Conservation (phyloP, 2,113 vertebrate genomes). For the Montifringilla adamsi region DNA sequence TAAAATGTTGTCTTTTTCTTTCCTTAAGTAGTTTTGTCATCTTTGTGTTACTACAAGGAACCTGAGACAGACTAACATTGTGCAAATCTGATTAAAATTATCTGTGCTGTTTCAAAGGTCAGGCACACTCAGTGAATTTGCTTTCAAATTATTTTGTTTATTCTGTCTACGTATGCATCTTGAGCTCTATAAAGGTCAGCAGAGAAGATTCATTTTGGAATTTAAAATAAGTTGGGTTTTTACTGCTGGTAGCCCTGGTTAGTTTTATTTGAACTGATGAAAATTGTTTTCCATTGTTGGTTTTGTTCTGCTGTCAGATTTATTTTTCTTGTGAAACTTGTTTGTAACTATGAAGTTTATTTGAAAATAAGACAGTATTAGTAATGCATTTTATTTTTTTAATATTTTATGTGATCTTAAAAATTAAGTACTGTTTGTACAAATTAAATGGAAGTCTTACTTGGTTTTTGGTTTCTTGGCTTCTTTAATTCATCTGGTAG, state of each 20-base stretch:
- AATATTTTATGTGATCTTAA: background rate
- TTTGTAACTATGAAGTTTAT: background rate
- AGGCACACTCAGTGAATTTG: slow-evolving; percentile 70
- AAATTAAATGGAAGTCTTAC: background rate
- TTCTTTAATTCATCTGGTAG: background rate
- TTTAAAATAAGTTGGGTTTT: slow-evolving; percentile 64
- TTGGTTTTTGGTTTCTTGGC: background rate
- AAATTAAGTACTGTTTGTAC: background rate
- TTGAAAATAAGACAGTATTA: slow-evolving; percentile 31
- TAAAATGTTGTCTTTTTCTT: background rate
- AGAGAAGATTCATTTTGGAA: slow-evolving; percentile 68
- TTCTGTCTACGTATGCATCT: slow-evolving; percentile 73
- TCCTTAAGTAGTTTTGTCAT: background rate
- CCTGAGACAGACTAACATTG: slow-evolving; percentile 61
- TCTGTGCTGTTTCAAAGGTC: slow-evolving; percentile 76
- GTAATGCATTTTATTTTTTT: slow-evolving; percentile 18
- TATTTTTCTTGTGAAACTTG: background rate
- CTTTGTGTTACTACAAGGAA: slow-evolving; percentile 39
- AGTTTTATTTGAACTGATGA: slow-evolving; percentile 51
- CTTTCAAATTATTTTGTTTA: slow-evolving; percentile 82
- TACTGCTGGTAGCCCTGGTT: slow-evolving; percentile 57
- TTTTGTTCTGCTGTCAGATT: slow-evolving; percentile 26
- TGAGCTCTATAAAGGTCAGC: slow-evolving; percentile 75
- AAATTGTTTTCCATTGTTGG: background rate
- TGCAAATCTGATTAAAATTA: slow-evolving; percentile 78